Evolutionary conservation across 2,888 invertebrate genomes (phyloP), one percentile per base, ranked within the genome.

Genomic region (Meliscaeva auricollis): DNA sequence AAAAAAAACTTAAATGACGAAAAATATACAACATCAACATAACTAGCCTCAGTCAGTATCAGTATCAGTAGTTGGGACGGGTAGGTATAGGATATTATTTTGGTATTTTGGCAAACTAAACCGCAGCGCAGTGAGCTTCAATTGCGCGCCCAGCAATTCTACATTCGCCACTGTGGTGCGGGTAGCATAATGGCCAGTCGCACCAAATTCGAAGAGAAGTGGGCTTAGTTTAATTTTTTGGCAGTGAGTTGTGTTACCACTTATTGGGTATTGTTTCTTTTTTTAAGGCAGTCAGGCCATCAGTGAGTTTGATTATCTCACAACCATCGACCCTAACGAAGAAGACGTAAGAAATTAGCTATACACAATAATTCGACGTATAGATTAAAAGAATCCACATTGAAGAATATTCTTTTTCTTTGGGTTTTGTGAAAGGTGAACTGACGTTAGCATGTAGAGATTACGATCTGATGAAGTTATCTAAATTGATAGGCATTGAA

Each of bases 321-420:
- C 38, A 44, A 4, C 50, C 78, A 79, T 84, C 84, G 79, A 84
- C 84, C 84, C 84, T 84, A 75, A 79, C 75, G 74, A 70, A 38
- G 30, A 74, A 41, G 13, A 54, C n/a, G 5, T 7, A 73, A 52
- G 48, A 62, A 68, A 52, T 50, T 22, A 50, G 15, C 11, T 20
- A 13, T 32, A 77, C 48, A 52, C 44, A 46, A 54, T 48, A 44
- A 22, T 46, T 54, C 5, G 15, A 52, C 75, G 60, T 70, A n/a
- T n/a, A 81, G 69, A 69, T 62, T 69, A 50, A 44, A 11, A 20
- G 48, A 60, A 64, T 41, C 48, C 30, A 32, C 72, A 44, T 48
- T 22, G 35, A 30, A 22, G 20, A 32, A 46, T 38, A 46, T 11
- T 46, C 1, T 54, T n/a, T 4, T 52, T 22, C 1, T 41, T 44